Conservation (phyloP, 2,888 invertebrate species). For the Liopterus haemorrhoidalis region DNA sequence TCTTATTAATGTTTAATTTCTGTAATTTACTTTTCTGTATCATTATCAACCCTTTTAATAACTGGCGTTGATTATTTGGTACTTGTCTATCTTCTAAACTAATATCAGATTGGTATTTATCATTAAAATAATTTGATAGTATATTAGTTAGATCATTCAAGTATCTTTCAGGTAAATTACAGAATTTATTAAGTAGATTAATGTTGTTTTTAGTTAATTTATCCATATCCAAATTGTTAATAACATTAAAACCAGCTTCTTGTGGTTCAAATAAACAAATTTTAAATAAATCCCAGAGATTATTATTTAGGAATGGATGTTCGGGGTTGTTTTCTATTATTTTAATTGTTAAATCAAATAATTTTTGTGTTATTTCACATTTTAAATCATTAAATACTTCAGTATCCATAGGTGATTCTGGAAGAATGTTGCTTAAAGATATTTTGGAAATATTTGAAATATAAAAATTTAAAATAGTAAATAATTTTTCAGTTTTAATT, state of each 20-base stretch:
- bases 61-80: slow-evolving; percentile 33
- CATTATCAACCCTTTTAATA: slow-evolving; percentile 36
- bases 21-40: slow-evolving; percentile 27
- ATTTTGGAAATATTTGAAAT: no score
- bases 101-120: slow-evolving; percentile 26
- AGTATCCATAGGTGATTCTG: slow-evolving; percentile 33
- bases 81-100: slow-evolving; percentile 33
- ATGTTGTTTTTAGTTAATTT: slow-evolving; percentile 11
- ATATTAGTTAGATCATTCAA: slow-evolving; percentile 18
- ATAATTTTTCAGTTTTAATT: no score
- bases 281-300: slow-evolving; percentile 33
- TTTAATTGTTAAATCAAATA: slow-evolving; percentile 17
- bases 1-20: no score
- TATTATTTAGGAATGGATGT: slow-evolving; percentile 30
- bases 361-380: slow-evolving; percentile 10
- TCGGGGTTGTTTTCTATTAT: slow-evolving; percentile 16
- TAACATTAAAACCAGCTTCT: slow-evolving; percentile 30
- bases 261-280: slow-evolving; percentile 33
- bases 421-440: no score
- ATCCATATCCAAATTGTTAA: slow-evolving; percentile 8
- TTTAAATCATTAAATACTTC: slow-evolving; percentile 25
- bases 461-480: no score
- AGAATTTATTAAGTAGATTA: slow-evolving; percentile 21
- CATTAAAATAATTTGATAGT: slow-evolving; percentile 26
- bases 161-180: slow-evolving; percentile 25